Base-by-base conservation (phyloP, 1,140 invertebrate species). In the Hermetia illucens region DNA sequence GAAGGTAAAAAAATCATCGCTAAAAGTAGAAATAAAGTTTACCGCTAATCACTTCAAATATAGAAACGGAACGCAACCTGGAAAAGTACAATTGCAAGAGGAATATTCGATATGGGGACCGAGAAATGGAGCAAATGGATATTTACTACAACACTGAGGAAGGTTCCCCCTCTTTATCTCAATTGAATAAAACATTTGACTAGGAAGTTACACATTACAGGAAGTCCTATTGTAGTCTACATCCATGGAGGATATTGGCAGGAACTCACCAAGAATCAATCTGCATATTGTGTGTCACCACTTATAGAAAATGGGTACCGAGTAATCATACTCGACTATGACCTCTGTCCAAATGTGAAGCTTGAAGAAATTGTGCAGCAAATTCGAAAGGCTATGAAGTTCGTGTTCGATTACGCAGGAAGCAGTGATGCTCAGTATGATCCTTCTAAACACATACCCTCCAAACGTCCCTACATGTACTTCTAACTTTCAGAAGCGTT, bases 171-270 rank as follows among this genome's bases (percentile, higher is more conserved):
- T n/a, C n/a, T n/a, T n/a, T n/a, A n/a, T n/a, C n/a, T n/a, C n/a
- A n/a, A n/a, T n/a, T n/a, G n/a, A n/a, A n/a, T n/a, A n/a, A n/a
- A n/a, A n/a, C n/a, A n/a, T n/a, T n/a, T n/a, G n/a, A n/a, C n/a
- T n/a, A n/a, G n/a, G n/a, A n/a, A n/a, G n/a, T n/a, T n/a, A n/a
- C n/a, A n/a, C n/a, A n/a, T n/a, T n/a, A n/a, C n/a, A 81, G 77
- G 75, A 52, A 67, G 75, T 9, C 76, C 81, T 0, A 74, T 87
- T 30, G 71, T 85, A 33, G 66, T 85, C 3, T 87, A 73, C 48
- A 66, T 89, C 13, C 84, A 88, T 53, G 86, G 86, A 3, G 86
- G 85, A 15, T 87, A 80, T 48, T 90, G 84, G 84, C 77, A 82
- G 52, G 64, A 70, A 44, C 50, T 81, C 5, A 75, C 70, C 19